Percentiles rank a stretch among this genome's conserved stretches.
Conservation (phyloP, 2,113 vertebrate species). For the Sakesphorus luctuosus region DNA sequence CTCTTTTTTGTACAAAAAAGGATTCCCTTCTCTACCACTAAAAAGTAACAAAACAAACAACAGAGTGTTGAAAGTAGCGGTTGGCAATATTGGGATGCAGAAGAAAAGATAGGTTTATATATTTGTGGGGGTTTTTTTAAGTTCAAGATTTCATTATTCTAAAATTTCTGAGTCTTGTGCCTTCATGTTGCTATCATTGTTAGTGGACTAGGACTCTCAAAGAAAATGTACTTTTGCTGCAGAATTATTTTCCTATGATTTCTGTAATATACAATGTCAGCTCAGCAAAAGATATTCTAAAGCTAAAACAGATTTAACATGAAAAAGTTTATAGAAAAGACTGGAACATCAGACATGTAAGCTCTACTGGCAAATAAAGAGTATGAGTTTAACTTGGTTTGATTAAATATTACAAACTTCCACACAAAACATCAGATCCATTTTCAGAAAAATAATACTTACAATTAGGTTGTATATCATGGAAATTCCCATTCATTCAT, state of each 20-base stretch:
- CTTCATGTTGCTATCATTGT: not conserved
- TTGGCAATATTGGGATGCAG: not conserved
- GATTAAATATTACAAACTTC: not conserved
- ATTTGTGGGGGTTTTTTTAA: not conserved
- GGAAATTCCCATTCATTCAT: not conserved
- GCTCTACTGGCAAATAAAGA: not conserved
- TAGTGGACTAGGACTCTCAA: not conserved
- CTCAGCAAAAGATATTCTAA: not conserved
- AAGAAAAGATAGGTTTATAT: not conserved
- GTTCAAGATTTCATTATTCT: not conserved
- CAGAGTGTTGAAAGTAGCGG: not conserved
- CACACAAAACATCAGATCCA: not conserved
- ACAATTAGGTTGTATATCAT: not conserved
- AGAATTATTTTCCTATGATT: not conserved
- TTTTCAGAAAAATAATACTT: not conserved
- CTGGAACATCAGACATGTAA: not conserved
- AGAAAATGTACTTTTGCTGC: not conserved
- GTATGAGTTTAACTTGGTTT: not conserved
- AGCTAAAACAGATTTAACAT: not conserved
- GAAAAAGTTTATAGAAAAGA: not conserved
- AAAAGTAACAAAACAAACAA: not conserved
- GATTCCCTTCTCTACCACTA: fast-evolving
- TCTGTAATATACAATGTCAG: not conserved
- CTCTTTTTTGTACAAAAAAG: not conserved
- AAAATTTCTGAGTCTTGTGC: not conserved